These are phyloP conservation scores for Sebastolobus altivelis DNA, from an alignment of 2,797 vertebrate species.

Conservation along the genomic window DNA sequence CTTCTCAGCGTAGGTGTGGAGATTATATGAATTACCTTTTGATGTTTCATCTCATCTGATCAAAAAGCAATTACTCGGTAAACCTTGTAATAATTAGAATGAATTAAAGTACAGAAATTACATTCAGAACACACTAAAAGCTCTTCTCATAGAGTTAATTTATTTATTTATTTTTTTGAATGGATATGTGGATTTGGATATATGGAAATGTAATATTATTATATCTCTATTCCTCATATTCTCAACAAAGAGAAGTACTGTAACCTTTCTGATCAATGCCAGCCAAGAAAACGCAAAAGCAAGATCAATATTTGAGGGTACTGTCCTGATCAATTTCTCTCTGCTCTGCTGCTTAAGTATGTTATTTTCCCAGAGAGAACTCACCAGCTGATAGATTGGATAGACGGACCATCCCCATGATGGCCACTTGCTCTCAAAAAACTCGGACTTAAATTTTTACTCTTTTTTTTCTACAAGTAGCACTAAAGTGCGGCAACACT, in stretches of 20 bases:
- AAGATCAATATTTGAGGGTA: constrained; percentile 48
- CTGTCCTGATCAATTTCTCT: constrained; percentile 47
- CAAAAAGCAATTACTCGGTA: constrained; percentile 71
- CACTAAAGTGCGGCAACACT: constrained; percentile 21
- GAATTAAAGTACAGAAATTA: constrained; percentile 68
- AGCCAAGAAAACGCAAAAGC: constrained; percentile 4
- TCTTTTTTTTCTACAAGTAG: constrained; percentile 31
- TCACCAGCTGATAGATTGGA: constrained; percentile 73
- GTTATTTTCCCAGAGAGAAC: constrained; percentile 60
- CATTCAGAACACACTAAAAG: constrained; percentile 51
- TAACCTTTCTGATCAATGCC: constrained; percentile 43
- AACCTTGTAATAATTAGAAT: constrained; percentile 71
- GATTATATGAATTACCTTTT: constrained; percentile 76
- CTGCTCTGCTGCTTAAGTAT: constrained; percentile 38
- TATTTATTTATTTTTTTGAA: not conserved
- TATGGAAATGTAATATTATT: not conserved
- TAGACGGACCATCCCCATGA: constrained; percentile 31
- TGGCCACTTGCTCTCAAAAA: constrained; percentile 65
- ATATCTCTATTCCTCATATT: constrained; percentile 8
- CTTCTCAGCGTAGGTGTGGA: constrained; percentile 52
- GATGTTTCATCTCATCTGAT: constrained; percentile 73
- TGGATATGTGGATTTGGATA: not conserved
- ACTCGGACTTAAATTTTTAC: not conserved
- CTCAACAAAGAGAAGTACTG: not conserved
- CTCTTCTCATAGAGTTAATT: constrained; percentile 7